Evolutionary conservation across 2,888 invertebrate genomes (phyloP).

Genomic region (Ochropleura leucogaster): DNA sequence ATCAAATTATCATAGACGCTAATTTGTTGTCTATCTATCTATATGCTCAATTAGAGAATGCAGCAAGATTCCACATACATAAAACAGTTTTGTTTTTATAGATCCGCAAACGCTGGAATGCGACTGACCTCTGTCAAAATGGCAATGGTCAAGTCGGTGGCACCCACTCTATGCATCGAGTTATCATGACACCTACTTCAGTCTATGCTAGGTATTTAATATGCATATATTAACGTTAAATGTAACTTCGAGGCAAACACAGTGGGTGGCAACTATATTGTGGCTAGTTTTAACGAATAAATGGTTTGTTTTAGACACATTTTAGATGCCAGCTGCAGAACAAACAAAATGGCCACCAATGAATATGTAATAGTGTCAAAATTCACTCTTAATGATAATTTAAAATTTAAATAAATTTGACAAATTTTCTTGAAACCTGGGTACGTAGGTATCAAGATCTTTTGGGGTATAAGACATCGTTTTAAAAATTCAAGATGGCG

Average conservation of each 20-base stretch:
- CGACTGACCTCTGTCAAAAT: constrained; percentile 74
- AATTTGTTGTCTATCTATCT: constrained; percentile 10
- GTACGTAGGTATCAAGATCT: neutral
- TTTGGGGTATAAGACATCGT: neutral
- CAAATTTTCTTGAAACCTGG: neutral
- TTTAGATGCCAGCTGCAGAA: neutral
- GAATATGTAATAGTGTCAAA: constrained; percentile 10
- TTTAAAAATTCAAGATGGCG: neutral
- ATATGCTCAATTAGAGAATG: neutral
- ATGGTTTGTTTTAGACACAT: constrained; percentile 1
- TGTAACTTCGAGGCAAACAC: constrained; percentile 29
- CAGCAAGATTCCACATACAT: constrained; percentile 9
- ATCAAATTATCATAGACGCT: constrained; percentile 6
- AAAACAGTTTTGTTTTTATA: constrained; percentile 61
- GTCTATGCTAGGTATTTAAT: constrained; percentile 55
- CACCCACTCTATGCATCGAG: constrained; percentile 73
- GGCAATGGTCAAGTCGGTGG: constrained; percentile 68
- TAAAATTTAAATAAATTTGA: neutral
- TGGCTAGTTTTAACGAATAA: constrained; percentile 1
- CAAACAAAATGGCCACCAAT: neutral
- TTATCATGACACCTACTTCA: constrained; percentile 63
- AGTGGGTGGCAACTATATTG: constrained; percentile 49
- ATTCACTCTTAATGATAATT: neutral
- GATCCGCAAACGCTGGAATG: constrained; percentile 68
- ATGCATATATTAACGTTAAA: constrained; percentile 59